Base-by-base conservation (phyloP, 2,888 invertebrate genomes). In the Ochropacha duplaris region DNA sequence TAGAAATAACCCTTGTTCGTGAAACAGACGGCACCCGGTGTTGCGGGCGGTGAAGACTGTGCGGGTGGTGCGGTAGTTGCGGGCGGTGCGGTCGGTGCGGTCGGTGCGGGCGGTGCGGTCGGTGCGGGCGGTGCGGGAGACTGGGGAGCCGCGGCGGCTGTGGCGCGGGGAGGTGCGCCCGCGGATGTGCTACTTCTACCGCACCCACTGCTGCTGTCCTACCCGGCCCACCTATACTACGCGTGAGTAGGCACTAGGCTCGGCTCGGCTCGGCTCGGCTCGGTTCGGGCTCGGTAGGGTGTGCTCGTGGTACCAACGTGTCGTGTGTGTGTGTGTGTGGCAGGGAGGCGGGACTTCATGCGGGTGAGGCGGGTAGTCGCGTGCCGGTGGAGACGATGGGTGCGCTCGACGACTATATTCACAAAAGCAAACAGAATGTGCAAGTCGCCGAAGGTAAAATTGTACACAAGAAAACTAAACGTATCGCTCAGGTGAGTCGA, bases 121-220 rank as follows among this genome's bases (percentile, higher is more conserved):
- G 39, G 39, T 16, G 39, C 6, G 14, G n/a, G 39, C 5, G 39
- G 12, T 6, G 39, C 39, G 39, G 39, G 16, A n/a, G 14, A 36
- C 14, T 28, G 28, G 28, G 28, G 28, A 5, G 62, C 14, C 61
- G 50, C 54, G 59, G 49, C 16, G 55, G 58, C 14, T 59, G 66
- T 51, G 69, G 67, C 55, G 44, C 36, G 36, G 36, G 36, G 36
- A 36, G 39, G 39, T 0, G 16, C 39, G 39, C 16, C 4, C 39
- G 39, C 16, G 16, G 39, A 44, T 2, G 39, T 68, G 56, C 63
- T 54, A 57, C 67, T 69, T 61, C 51, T 67, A 60, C 72, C 62
- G 57, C 72, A 64, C 34, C 61, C 71, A 52, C 55, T 71, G 65
- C 62, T 69, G 58, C 56, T 68, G 59, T 60, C 68, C 54, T 65